phyloP scores from a whole-genome alignment of 2,888 invertebrate genomes.

The Petrolisthes manimaculis region DNA sequence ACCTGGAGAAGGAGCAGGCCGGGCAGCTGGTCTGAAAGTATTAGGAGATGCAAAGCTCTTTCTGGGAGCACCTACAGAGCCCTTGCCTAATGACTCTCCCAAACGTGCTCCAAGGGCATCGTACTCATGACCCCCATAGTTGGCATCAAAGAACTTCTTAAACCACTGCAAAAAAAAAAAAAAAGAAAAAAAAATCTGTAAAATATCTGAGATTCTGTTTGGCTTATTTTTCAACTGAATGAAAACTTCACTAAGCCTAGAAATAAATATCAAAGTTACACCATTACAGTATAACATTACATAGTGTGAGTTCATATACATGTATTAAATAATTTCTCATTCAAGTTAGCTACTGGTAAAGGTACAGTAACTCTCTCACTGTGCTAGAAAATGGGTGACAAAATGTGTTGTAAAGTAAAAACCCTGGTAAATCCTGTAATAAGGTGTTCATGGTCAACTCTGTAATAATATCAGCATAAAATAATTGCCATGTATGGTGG shows the following conservation, averaged over 20 bases:
- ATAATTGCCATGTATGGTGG: too few relatives aligned
- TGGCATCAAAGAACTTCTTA: slow-evolving; percentile 99
- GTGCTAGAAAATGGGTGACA: not conserved
- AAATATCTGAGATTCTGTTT: not conserved
- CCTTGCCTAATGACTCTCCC: slow-evolving; percentile 78
- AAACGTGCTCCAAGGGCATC: slow-evolving; percentile 90
- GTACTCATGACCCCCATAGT: slow-evolving; percentile 98
- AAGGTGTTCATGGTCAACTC: not conserved
- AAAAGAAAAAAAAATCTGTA: not conserved
- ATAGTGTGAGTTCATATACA: too few relatives aligned
- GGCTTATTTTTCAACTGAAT: not conserved
- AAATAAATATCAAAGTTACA: too few relatives aligned
- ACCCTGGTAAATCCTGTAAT: not conserved
- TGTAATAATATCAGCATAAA: too few relatives aligned
- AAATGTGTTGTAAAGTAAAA: not conserved
- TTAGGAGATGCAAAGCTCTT: slow-evolving; percentile 13
- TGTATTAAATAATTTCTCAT: too few relatives aligned
- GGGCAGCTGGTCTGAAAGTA: slow-evolving; percentile 23
- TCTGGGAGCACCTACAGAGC: slow-evolving; percentile 22
- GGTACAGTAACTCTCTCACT: not conserved
- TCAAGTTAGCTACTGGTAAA: not conserved
- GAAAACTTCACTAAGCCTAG: not conserved
- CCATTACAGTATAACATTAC: too few relatives aligned
- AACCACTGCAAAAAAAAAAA: slow-evolving; percentile 86
- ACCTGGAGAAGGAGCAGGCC: slow-evolving; percentile 37